phyloP scores from a whole-genome alignment of 2,113 vertebrate genomes.

The Leiothrix lutea region DNA sequence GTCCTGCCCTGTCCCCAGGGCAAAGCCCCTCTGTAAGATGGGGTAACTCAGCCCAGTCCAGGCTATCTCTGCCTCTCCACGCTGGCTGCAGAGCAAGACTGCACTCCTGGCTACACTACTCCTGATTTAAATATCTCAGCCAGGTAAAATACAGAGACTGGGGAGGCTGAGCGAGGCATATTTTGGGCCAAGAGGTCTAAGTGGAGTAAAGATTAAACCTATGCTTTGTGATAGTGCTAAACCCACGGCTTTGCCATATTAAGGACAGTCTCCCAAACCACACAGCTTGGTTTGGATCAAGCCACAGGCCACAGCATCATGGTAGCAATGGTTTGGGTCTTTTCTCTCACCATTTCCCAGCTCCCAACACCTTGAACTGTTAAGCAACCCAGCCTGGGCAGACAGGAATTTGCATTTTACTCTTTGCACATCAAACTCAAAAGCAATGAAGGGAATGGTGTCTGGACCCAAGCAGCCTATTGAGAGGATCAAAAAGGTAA shows the following conservation, averaged over 20 bases:
- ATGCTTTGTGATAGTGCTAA: background rate
- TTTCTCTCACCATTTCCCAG: background rate
- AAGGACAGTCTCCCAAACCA: background rate
- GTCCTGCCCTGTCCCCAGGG: background rate
- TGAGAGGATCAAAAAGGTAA: conserved; percentile 49
- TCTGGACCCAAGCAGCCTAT: background rate
- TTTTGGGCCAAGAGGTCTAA: background rate
- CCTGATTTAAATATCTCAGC: background rate
- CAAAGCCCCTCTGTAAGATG: background rate
- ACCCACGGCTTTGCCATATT: background rate
- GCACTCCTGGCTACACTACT: background rate
- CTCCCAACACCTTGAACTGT: background rate
- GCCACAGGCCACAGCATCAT: background rate
- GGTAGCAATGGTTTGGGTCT: background rate
- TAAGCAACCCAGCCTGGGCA: background rate
- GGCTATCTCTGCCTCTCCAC: background rate
- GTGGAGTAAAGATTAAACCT: background rate
- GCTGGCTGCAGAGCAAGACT: background rate
- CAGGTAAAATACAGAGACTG: background rate
- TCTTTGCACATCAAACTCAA: background rate
- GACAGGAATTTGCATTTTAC: background rate
- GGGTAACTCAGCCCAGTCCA: background rate
- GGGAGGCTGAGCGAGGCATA: accelerated
- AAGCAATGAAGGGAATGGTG: background rate
- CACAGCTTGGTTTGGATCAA: background rate